Percentiles rank a stretch among this genome's conserved stretches.
phyloP scores from a whole-genome alignment of 2,113 vertebrate species.

The Arothron firmamentum region DNA sequence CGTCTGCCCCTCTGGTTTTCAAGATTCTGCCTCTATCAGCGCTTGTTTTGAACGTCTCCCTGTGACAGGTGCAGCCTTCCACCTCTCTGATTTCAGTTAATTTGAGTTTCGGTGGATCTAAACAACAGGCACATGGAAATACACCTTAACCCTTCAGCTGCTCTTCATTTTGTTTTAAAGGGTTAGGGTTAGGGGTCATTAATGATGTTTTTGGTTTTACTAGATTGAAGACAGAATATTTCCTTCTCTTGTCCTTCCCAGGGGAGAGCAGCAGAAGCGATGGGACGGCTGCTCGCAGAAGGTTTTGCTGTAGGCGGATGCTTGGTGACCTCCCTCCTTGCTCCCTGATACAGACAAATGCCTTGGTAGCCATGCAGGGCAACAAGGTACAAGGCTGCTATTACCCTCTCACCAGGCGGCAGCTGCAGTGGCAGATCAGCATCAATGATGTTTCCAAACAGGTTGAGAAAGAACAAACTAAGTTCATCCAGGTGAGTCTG shows the following conservation, averaged over 20 bases:
- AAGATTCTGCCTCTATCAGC: too few species aligned
- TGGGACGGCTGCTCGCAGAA: neutral
- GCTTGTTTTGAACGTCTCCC: neutral
- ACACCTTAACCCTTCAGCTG: neutral
- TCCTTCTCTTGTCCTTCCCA: slow-evolving; percentile 1
- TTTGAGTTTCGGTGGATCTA: neutral
- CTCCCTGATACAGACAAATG: neutral
- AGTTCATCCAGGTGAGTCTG: slow-evolving; percentile 64
- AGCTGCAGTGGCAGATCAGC: slow-evolving; percentile 71
- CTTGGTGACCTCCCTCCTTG: neutral
- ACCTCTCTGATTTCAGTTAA: neutral
- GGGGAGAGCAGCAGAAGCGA: slow-evolving; percentile 10
- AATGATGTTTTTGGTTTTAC: too few species aligned
- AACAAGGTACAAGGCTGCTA: slow-evolving; percentile 61
- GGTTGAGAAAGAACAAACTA: slow-evolving; percentile 46
- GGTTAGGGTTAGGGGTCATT: too few species aligned
- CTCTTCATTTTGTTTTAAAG: too few species aligned
- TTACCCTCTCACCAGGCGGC: slow-evolving; percentile 50
- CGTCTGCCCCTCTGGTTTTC: neutral
- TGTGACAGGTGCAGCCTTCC: slow-evolving; percentile 15
- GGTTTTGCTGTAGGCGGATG: slow-evolving; percentile 1
- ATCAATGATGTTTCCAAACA: slow-evolving; percentile 48
- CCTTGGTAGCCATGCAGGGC: slow-evolving; percentile 51
- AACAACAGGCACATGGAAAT: neutral
- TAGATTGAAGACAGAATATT: too few species aligned